Percentiles rank a stretch among this genome's conserved stretches.
Conservation (phyloP, 2,797 vertebrate genomes). For the Strix occidentalis region DNA sequence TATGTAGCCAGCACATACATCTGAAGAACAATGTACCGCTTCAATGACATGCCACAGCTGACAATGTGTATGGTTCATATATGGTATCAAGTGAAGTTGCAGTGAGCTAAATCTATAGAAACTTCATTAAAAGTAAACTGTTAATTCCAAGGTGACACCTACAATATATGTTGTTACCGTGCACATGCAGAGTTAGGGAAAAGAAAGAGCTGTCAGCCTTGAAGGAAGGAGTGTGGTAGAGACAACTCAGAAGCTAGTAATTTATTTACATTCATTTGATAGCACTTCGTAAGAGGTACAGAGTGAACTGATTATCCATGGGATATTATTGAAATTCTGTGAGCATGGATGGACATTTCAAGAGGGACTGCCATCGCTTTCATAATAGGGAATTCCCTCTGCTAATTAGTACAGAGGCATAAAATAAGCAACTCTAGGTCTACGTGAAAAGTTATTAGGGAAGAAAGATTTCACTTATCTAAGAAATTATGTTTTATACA, state of each 20-base stretch:
- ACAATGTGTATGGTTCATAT: accelerated
- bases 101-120: background rate
- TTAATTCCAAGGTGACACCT: background rate
- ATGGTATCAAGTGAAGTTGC: background rate
- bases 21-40: background rate
- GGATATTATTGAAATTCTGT: background rate
- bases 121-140: background rate
- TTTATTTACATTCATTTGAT: background rate
- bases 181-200: background rate
- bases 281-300: background rate
- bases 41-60: background rate
- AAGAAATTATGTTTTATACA: background rate
- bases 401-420: background rate
- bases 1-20: background rate
- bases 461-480: background rate
- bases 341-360: background rate
- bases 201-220: background rate
- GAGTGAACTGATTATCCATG: background rate
- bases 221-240: background rate
- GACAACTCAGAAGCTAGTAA: background rate
- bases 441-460: background rate
- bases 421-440: background rate
- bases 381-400: background rate
- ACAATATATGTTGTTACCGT: background rate
- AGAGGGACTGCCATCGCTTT: background rate